Conservation (phyloP, 1,140 invertebrate genomes). For the Centruroides sculpturatus region DNA sequence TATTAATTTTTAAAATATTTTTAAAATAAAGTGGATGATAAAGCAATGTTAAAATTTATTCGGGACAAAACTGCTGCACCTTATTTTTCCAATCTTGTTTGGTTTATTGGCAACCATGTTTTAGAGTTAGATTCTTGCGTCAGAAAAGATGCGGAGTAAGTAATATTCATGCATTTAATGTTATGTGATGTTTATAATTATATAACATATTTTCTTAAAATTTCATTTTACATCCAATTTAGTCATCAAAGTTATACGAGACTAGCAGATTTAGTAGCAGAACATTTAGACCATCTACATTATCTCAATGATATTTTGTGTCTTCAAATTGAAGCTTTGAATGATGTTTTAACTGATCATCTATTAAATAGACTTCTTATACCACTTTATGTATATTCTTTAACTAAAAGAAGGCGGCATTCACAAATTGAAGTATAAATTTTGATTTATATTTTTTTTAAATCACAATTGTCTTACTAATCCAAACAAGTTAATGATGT, state of each 20-base stretch:
- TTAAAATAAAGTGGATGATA: slow-evolving; percentile 65
- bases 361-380: slow-evolving; percentile 82
- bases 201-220: not conserved
- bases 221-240: slow-evolving; percentile 29
- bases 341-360: slow-evolving; percentile 90
- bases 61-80: slow-evolving; percentile 87
- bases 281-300: slow-evolving; percentile 94
- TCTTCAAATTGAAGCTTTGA: slow-evolving; percentile 80
- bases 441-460: no score
- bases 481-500: no score
- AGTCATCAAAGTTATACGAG: slow-evolving; percentile 75
- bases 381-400: slow-evolving; percentile 43
- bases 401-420: not conserved
- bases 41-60: slow-evolving; percentile 90
- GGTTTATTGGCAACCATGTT: slow-evolving; percentile 98
- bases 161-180: slow-evolving; percentile 17
- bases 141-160: slow-evolving; percentile 84
- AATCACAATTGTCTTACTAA: no score
- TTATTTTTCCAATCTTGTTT: slow-evolving; percentile 97
- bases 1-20: slow-evolving; percentile 1
- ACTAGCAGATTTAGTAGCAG: slow-evolving; percentile 85
- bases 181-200: not conserved
- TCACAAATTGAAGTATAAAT: no score
- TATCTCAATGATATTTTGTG: slow-evolving; percentile 95
- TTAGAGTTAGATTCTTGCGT: slow-evolving; percentile 90